Evolutionary conservation across 1,140 invertebrate genomes (phyloP).

Genomic region (Delia radicum): DNA sequence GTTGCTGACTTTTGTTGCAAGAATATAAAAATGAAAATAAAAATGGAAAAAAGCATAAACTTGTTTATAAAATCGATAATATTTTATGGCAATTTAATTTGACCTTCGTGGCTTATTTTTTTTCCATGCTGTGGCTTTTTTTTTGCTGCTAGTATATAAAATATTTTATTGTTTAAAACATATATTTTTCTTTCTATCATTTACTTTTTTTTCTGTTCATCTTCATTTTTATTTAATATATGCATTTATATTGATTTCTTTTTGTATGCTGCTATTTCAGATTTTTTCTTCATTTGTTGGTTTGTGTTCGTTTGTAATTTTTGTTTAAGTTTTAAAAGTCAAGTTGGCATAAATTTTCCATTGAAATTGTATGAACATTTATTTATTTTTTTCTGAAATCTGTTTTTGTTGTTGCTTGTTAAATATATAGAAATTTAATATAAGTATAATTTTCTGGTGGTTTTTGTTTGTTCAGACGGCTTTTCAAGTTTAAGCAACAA

Average conservation of each 20-base stretch:
- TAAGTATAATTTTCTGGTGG: not conserved
- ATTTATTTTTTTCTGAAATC: not conserved
- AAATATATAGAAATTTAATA: not conserved
- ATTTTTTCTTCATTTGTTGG: not conserved
- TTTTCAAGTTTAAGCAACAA: not conserved
- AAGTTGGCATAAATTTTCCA: not conserved
- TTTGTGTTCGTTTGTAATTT: not conserved
- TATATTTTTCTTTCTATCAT: not conserved
- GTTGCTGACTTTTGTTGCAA: conserved; percentile 20
- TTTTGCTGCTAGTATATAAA: not conserved
- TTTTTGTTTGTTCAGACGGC: not conserved
- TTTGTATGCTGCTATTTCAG: not conserved
- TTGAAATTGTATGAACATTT: too few relatives aligned
- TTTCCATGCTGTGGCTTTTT: conserved; percentile 35
- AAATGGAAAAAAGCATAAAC: not conserved
- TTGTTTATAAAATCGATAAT: conserved; percentile 53
- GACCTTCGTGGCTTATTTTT: conserved; percentile 54
- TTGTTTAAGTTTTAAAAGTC: not conserved
- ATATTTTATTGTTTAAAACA: not conserved
- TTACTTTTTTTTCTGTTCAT: not conserved
- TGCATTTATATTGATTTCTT: not conserved
- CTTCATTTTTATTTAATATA: not conserved
- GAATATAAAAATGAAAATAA: not conserved
- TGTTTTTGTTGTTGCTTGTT: not conserved
- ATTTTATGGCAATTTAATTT: conserved; percentile 57